These are phyloP conservation scores for Castor canadensis DNA, from an alignment of 2,113 vertebrate genomes.

Conservation along the genomic window DNA sequence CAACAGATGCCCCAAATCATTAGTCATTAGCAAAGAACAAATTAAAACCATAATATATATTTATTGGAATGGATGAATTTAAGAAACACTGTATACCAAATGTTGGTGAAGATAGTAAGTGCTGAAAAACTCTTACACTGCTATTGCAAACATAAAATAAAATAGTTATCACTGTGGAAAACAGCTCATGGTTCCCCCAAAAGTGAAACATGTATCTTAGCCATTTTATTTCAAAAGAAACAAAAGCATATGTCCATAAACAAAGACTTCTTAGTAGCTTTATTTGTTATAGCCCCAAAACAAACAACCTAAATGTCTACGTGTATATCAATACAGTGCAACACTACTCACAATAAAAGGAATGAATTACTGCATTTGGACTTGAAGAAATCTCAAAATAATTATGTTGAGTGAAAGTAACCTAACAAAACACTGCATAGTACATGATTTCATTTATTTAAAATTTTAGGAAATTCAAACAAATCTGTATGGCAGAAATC, in stretches of 20 bases:
- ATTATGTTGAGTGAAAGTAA: not conserved
- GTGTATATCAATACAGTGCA: not conserved
- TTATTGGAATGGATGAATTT: not conserved
- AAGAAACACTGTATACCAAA: not conserved
- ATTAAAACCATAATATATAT: constrained; percentile 23
- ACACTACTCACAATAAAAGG: not conserved
- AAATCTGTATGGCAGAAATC: not conserved
- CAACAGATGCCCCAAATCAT: not conserved
- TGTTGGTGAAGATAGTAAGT: not conserved
- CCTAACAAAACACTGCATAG: not conserved
- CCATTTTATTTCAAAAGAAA: constrained; percentile 34
- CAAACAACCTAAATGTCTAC: not conserved
- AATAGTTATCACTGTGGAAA: not conserved
- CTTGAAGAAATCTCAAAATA: constrained; percentile 17
- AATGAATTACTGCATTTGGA: not conserved
- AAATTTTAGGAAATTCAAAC: constrained; percentile 38
- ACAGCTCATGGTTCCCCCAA: not conserved
- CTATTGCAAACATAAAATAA: constrained; percentile 17
- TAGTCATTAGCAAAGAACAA: not conserved
- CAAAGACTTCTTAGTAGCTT: not conserved
- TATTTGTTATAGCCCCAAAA: not conserved
- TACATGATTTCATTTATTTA: constrained; percentile 9
- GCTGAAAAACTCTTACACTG: not conserved
- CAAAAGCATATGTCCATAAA: not conserved
- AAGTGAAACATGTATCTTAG: constrained; percentile 4